Percentiles rank a stretch among this genome's conserved stretches.
Evolutionary conservation across 2,113 vertebrate genomes (phyloP).

Genomic region (Notechis scutatus): DNA sequence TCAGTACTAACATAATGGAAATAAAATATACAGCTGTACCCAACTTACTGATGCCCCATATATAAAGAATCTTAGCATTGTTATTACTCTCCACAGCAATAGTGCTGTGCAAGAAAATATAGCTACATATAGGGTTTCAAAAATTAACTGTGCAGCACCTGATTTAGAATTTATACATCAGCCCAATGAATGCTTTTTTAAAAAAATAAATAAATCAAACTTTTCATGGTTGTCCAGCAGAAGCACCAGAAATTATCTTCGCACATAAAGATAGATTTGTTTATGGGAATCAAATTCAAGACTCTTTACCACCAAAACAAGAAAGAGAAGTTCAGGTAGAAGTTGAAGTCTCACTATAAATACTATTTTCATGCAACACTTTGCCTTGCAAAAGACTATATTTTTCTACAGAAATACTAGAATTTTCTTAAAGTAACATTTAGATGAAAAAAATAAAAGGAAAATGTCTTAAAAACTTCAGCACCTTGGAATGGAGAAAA

Average conservation of each 20-base stretch:
- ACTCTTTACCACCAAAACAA: not conserved
- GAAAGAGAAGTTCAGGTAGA: not conserved
- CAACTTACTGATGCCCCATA: not conserved
- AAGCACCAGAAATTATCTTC: not conserved
- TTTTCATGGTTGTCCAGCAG: not conserved
- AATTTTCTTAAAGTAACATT: not conserved
- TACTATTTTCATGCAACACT: not conserved
- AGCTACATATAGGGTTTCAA: not conserved
- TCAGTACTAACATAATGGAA: not conserved
- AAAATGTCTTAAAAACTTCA: not conserved
- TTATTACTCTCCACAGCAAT: too few species aligned
- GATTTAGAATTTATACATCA: not conserved
- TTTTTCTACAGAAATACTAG: not conserved
- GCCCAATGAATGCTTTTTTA: not conserved
- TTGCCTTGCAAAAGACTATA: not conserved
- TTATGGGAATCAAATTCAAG: not conserved
- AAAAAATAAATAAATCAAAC: not conserved
- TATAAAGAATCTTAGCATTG: not conserved
- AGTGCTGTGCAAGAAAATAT: not conserved
- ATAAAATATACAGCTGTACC: not conserved
- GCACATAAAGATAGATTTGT: not conserved
- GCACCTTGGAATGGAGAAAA: not conserved
- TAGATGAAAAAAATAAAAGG: not conserved
- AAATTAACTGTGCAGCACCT: not conserved
- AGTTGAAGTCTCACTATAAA: not conserved